Evolutionary conservation across 2,888 invertebrate species (phyloP), one percentile per base, ranked within the genome.

Genomic region (Acanthopleura granulata): DNA sequence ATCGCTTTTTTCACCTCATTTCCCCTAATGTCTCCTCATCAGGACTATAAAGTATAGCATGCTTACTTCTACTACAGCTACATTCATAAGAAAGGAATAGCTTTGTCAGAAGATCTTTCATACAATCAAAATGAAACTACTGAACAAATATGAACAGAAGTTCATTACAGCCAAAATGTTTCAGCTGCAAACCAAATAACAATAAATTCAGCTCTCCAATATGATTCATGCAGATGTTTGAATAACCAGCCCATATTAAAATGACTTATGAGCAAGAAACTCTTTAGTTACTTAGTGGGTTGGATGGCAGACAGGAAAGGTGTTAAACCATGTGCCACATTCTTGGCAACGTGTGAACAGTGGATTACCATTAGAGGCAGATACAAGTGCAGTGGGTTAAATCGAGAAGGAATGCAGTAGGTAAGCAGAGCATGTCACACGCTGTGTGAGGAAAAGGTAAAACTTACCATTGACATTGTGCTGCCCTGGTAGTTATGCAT

Each of bases 401-500:
- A 50, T 22, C 49, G 22, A 49, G 22, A 72, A 50, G 50, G 50
- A 51, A 30, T 73, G 73, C 50, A 49, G 22, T 16, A 66, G 25
- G 25, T 30, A 25, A 22, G 49, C 66, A 66, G 29, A 66, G 66
- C 66, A 57, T 57, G 57, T 57, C n/a, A 40, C 73, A 66, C 40
- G 51, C 66, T 49, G 49, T 62, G 69, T 51, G 61, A 72, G 72
- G 72, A 61, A 72, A 40, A 30, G 50, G 49, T 16, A 15, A 72
- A 49, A 75, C 75, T 75, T 75, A 75, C 75, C 75, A 75, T 72
- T 66, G 66, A 66, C 66, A 66, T 66, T 75, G 66, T 69, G 72
- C 50, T 72, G 62, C 72, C 75, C 75, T 75, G 75, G 75, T 75
- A 72, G 72, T 75, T 72, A 62, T 69, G 75, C 75, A 75, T 75